Conservation (phyloP, 2,113 vertebrate species). For the Nothoprocta perdicaria region DNA sequence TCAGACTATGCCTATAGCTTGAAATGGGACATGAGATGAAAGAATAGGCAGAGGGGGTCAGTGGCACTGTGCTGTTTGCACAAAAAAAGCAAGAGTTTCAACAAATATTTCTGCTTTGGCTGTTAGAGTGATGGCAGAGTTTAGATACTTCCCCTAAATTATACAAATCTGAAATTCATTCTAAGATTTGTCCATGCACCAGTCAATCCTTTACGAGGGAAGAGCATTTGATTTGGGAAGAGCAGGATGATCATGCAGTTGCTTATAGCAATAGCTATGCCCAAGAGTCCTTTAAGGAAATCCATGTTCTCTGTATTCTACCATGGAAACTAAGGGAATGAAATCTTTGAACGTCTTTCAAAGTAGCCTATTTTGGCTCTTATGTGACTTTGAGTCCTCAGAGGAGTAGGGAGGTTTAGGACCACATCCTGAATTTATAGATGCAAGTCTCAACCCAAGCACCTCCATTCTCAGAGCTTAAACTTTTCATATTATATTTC, state of each 20-base stretch:
- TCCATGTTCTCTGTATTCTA: not conserved
- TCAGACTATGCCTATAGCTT: not conserved
- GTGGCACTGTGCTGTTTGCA: not conserved
- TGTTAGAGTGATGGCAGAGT: not conserved
- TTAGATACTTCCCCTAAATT: not conserved
- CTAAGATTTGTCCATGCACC: not conserved
- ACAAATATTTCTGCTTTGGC: not conserved
- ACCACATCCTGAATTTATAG: not conserved
- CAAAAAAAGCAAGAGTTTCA: not conserved
- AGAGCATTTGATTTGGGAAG: not conserved
- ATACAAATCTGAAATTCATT: not conserved
- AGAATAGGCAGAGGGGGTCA: not conserved
- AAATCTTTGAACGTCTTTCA: fast-evolving
- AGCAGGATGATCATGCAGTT: not conserved
- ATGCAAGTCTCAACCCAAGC: not conserved
- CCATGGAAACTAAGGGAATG: not conserved
- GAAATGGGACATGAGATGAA: not conserved
- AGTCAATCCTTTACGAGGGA: not conserved
- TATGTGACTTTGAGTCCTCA: not conserved
- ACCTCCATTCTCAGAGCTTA: not conserved
- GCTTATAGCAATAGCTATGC: not conserved
- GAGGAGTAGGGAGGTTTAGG: not conserved
- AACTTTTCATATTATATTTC: not conserved
- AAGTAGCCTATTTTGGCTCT: not conserved
- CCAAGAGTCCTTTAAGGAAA: not conserved